phyloP scores from a whole-genome alignment of 1,140 invertebrate genomes.

The Drosophila bifasciata region DNA sequence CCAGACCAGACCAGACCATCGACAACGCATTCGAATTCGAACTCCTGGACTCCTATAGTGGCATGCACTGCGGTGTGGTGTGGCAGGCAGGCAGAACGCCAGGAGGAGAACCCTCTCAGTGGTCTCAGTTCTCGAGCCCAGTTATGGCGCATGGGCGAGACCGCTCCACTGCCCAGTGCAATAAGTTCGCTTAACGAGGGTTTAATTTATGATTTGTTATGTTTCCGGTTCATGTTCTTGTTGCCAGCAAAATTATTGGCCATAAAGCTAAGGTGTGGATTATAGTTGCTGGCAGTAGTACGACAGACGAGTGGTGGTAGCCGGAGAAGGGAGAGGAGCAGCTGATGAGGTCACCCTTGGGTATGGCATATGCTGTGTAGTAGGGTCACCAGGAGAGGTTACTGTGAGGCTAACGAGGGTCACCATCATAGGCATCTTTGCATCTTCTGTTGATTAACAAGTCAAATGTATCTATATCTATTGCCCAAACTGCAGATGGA shows the following conservation, averaged over 20 bases:
- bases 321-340: background rate
- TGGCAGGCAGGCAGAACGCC: slow-evolving; percentile 3
- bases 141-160: slow-evolving; percentile 76
- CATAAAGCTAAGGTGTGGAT: slow-evolving; percentile 81
- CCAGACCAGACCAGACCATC: slow-evolving; percentile 2
- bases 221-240: slow-evolving; percentile 81
- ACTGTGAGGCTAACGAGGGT: slow-evolving; percentile 1
- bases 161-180: slow-evolving; percentile 62
- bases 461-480: background rate
- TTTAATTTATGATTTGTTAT: slow-evolving; percentile 84
- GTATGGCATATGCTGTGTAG: background rate
- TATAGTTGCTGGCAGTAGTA: slow-evolving; percentile 64
- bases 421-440: background rate
- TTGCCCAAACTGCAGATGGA: background rate
- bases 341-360: background rate
- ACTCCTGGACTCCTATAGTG: slow-evolving; percentile 16
- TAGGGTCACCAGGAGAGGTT: slow-evolving; percentile 18
- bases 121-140: slow-evolving; percentile 23
- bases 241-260: slow-evolving; percentile 75
- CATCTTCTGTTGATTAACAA: background rate
- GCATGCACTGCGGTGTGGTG: slow-evolving; percentile 4
- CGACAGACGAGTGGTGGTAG: slow-evolving; percentile 22
- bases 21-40: slow-evolving; percentile 9
- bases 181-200: slow-evolving; percentile 83
- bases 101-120: background rate